phyloP scores from a whole-genome alignment of 2,113 vertebrate species.

The Ptychochromis oligacanthus region DNA sequence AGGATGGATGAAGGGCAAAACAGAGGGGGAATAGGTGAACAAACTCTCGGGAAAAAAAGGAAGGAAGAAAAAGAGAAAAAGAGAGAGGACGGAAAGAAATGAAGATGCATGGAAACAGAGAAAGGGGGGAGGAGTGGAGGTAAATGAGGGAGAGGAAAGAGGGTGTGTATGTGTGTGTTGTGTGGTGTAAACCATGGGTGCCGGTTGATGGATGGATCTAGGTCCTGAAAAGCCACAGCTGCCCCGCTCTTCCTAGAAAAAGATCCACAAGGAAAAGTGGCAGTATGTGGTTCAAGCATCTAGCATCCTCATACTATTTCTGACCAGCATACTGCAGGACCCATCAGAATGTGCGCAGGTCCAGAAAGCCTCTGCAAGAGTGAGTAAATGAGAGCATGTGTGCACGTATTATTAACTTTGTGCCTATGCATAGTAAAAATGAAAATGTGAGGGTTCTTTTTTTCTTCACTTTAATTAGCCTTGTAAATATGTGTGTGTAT shows the following conservation, averaged over 20 bases:
- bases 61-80: not conserved
- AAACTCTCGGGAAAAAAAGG: not conserved
- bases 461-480: conserved; percentile 51
- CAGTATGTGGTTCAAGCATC: conserved; percentile 77
- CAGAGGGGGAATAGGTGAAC: conserved; percentile 26
- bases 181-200: conserved; percentile 64
- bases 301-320: conserved; percentile 79
- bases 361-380: conserved; percentile 24
- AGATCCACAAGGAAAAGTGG: conserved; percentile 66
- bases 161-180: conserved; percentile 46
- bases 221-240: conserved; percentile 76
- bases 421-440: conserved; percentile 35
- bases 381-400: conserved; percentile 47
- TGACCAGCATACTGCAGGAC: conserved; percentile 69
- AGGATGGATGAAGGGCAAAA: conserved; percentile 57
- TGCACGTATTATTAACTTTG: conserved; percentile 25
- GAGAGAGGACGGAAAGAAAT: conserved; percentile 9
- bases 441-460: conserved; percentile 28
- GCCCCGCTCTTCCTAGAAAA: conserved; percentile 73
- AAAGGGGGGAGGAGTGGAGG: conserved; percentile 1
- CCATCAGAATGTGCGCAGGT: conserved; percentile 66
- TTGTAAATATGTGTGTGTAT: conserved; percentile 53
- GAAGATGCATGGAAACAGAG: conserved; percentile 44
- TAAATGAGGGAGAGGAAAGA: conserved; percentile 1
- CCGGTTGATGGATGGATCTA: conserved; percentile 73